Evolutionary conservation across 2,797 vertebrate species (phyloP).

Genomic region (Myotis findleyi): DNA sequence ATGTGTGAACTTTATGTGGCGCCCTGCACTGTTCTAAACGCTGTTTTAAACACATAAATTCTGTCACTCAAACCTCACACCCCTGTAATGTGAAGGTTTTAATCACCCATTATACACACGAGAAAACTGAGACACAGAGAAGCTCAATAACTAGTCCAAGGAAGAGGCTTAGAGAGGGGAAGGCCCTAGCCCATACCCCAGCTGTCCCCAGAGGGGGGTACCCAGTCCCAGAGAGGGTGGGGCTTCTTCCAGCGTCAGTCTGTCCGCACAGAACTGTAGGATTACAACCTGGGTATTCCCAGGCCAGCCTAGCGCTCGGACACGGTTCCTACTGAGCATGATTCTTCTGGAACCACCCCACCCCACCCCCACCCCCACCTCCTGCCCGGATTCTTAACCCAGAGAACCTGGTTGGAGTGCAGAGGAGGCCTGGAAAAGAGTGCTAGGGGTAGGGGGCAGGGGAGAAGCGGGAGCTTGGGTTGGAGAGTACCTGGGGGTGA

Average conservation of each 20-base stretch:
- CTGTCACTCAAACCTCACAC: neutral
- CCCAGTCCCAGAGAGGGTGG: neutral
- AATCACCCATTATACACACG: neutral
- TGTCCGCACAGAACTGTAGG: neutral
- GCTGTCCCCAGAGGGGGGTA: neutral
- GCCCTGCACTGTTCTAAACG: neutral
- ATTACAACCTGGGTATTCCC: neutral
- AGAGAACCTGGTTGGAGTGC: neutral
- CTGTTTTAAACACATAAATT: neutral
- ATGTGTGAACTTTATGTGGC: neutral
- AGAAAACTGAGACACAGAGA: neutral
- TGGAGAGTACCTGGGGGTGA: neutral
- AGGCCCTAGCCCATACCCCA: neutral
- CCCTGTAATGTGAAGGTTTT: neutral
- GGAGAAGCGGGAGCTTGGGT: neutral
- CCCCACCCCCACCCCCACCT: neutral
- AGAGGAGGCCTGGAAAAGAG: neutral
- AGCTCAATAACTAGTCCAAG: neutral
- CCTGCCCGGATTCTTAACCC: neutral
- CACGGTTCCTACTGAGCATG: neutral
- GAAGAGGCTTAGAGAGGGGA: neutral
- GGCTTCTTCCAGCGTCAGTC: neutral
- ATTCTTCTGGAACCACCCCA: neutral
- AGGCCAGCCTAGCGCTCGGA: neutral
- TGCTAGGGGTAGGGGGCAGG: neutral